Conservation (phyloP, 2,113 vertebrate genomes). For the Dasyornis broadbenti region DNA sequence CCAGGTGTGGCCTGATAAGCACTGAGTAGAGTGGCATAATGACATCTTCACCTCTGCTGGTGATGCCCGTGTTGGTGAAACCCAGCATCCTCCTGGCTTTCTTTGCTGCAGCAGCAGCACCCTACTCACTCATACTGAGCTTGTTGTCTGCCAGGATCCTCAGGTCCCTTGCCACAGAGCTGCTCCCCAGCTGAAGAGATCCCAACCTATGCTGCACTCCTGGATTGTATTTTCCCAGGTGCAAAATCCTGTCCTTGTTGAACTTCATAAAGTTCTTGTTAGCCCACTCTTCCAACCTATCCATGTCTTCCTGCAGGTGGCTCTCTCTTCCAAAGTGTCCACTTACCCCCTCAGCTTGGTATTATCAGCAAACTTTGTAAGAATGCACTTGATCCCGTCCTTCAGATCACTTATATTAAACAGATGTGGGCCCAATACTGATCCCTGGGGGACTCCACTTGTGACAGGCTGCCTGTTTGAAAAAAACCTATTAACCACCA, state of each 20-base stretch:
- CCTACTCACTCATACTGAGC: background rate
- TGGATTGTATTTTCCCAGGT: background rate
- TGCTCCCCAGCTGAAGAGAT: background rate
- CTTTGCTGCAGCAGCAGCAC: background rate
- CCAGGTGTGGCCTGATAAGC: no score
- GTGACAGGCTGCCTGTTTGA: background rate
- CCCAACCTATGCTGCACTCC: background rate
- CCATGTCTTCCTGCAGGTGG: background rate
- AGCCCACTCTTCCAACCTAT: background rate
- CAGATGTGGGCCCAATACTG: accelerated
- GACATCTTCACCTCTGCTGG: background rate
- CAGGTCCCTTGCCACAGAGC: background rate
- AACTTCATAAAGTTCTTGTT: background rate
- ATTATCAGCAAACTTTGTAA: background rate
- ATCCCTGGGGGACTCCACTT: background rate
- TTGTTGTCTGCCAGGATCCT: background rate
- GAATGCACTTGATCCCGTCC: background rate
- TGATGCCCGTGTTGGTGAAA: background rate
- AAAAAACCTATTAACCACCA: background rate
- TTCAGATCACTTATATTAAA: background rate
- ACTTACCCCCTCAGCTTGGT: background rate
- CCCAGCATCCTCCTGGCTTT: background rate
- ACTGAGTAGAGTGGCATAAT: no score
- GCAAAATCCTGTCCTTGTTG: background rate
- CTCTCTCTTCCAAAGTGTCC: background rate